Conservation (phyloP, 2,113 vertebrate genomes). For the Chiloscyllium plagiosum region DNA sequence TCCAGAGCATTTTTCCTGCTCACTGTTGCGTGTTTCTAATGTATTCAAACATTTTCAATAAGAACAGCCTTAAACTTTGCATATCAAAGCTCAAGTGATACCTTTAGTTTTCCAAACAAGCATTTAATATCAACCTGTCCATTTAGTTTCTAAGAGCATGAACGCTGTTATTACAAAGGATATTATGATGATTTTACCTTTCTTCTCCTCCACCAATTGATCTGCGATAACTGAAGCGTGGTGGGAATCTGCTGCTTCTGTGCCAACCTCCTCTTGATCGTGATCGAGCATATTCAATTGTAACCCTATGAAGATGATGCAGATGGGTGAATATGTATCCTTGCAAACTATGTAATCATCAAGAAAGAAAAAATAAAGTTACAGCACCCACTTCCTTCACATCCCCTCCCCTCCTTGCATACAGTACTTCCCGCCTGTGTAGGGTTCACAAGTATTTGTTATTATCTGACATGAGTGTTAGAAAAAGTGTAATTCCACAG, state of each 20-base stretch:
- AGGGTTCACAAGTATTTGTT: not conserved
- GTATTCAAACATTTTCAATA: not conserved
- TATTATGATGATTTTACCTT: constrained; percentile 59
- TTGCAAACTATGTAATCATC: not conserved
- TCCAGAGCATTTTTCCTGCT: not conserved
- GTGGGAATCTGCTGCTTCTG: constrained; percentile 45
- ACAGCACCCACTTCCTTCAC: not conserved
- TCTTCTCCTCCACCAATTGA: constrained; percentile 55
- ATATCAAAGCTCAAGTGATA: not conserved
- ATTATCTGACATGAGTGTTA: not conserved
- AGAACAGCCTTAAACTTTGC: not conserved
- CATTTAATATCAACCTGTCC: not conserved
- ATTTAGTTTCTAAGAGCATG: not conserved
- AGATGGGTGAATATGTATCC: not conserved
- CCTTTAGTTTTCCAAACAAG: too few relatives aligned
- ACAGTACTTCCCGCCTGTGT: not conserved
- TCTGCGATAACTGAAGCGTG: not conserved
- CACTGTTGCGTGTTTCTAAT: not conserved
- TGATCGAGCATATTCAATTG: constrained; percentile 77
- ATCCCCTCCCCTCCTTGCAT: not conserved
- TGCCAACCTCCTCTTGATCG: constrained; percentile 59
- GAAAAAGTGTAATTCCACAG: not conserved
- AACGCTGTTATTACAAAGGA: not conserved
- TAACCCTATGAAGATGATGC: constrained; percentile 58
- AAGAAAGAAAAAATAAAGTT: not conserved